phyloP scores from a whole-genome alignment of 2,797 vertebrate species.

The Helarctos malayanus region DNA sequence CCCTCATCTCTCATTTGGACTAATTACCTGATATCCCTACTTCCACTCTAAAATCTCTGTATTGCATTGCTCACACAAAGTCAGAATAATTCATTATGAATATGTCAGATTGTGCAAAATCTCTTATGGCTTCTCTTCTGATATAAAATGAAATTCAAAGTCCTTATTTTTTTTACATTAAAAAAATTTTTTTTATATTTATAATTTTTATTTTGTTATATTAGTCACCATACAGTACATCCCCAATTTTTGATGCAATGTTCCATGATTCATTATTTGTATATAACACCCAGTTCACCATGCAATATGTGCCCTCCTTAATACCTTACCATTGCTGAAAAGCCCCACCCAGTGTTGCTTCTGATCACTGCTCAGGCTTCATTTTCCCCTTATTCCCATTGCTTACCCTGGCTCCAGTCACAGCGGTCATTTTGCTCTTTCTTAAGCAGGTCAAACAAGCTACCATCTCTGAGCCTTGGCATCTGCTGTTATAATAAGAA shows the following conservation, averaged over 20 bases:
- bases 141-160: conserved; percentile 29
- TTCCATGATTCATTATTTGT: too few species aligned
- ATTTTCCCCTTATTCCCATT: neutral
- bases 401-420: neutral
- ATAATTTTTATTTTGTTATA: too few species aligned
- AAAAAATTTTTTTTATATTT: too few species aligned
- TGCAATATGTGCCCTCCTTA: too few species aligned
- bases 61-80: neutral
- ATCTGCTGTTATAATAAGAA: neutral
- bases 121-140: neutral
- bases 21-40: neutral
- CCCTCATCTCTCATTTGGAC: neutral
- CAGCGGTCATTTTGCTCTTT: neutral
- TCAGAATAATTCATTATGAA: neutral
- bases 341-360: neutral
- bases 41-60: neutral
- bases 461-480: neutral
- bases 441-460: neutral
- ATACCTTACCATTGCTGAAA: too few species aligned
- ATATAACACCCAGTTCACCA: too few species aligned
- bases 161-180: neutral
- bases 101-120: neutral
- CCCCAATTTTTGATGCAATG: too few species aligned
- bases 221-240: too few species aligned
- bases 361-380: neutral